Base-by-base conservation (phyloP, 2,888 invertebrate genomes). In the Notodonta dromedarius region DNA sequence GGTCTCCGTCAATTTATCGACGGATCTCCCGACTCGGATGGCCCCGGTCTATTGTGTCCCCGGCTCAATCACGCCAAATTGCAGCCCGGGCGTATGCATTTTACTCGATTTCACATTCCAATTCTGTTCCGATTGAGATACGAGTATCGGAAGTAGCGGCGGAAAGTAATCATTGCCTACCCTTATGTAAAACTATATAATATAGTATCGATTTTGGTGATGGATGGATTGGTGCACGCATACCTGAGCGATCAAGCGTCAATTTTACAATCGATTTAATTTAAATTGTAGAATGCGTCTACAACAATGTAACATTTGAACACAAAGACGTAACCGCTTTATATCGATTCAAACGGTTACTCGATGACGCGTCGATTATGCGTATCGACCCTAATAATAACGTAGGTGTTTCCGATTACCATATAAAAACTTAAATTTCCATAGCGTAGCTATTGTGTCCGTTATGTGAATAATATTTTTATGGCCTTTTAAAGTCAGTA, bases 1-100 rank as follows among this genome's bases (percentile, higher is more conserved):
- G 74, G 72, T 77, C 80, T 79, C 78, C 77, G 75, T 71, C 79
- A 78, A 82, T 83, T 81, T 78, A 77, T 77, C 76, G 74, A 58
- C 54, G 70, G 69, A 73, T 75, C 70, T 66, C 70, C 66, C 69
- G 63, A 65, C 68, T 70, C 68, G 63, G 71, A 70, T 54, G 65
- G 61, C 61, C 60, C 54, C 69, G 71, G 70, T 76, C 81, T 75
- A 83, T 83, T 83, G 77, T 81, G 66, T 72, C 66, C 76, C 67
- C 61, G 74, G 80, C 83, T 86, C 88, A 88, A 89, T 89, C 90
- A 87, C 83, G 82, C 78, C 80, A 86, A 89, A 89, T 89, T 86
- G 88, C 83, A 80, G 71, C 62, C 65, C 76, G 75, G 72, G 76
- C 78, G 79, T 71, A 80, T 84, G 84, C 82, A 83, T 86, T 87